Evolutionary conservation across 1,140 invertebrate genomes (phyloP), one percentile per base, ranked within the genome.

Genomic region (Calliphora vicina): DNA sequence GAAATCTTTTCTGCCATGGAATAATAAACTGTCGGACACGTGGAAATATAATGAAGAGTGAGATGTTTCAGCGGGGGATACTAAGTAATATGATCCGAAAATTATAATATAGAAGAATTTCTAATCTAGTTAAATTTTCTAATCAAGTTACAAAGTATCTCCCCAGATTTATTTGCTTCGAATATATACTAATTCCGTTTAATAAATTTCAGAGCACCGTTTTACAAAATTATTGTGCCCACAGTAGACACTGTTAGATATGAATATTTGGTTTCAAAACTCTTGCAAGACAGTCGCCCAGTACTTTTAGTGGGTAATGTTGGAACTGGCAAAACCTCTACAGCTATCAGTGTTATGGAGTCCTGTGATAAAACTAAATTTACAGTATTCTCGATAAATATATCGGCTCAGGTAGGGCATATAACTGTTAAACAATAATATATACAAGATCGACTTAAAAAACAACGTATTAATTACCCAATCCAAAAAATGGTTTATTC

Each of bases 241-340:
- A 97, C 96, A 0, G 93, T 96, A 15, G 96, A 97, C 88, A 96
- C 95, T 8, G 91, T 97, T 3, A 92, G 96, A 12, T 96, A 97
- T 89, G 93, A 96, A 86, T 95, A 93, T 88, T 90, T 97, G 0
- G 92, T 95, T 0, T 91, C 92, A 50, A 91, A 92, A 5, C 92
- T 96, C 50, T 88, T 97, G 26, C 89, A 87, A 35, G 90, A 93
- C 17, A 93, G 93, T 1, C 92, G 92, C 88, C 95, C 96, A 1
- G 94, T 96, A 1, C 89, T 97, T 82, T 87, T 97, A 1, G 93
- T 95, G 12, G 96, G 96, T 0, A 94, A 95, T 9, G 95, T 96
- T 0, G 96, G 96, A 10, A 96, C 95, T 0, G 95, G 95, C 35
- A 98, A 97, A 91, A 96, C 96, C 0, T 96, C 94, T 1, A 93